These are phyloP conservation scores for Pterocles gutturalis DNA, from an alignment of 2,113 vertebrate genomes.

Conservation along the genomic window DNA sequence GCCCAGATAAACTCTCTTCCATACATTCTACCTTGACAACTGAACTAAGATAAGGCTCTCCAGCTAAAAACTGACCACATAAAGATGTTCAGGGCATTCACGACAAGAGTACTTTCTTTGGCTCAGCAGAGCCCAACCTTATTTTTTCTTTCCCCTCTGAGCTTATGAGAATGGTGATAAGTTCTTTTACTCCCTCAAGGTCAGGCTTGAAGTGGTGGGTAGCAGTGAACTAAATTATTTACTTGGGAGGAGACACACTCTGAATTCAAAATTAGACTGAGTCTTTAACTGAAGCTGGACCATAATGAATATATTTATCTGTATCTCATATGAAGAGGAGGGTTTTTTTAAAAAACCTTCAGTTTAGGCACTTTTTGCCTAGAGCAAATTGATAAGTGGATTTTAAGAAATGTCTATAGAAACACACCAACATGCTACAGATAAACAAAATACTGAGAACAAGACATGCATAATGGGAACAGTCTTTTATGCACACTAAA, in stretches of 20 bases:
- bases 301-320: background rate
- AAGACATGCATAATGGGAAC: background rate
- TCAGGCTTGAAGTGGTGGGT: background rate
- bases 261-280: constrained; percentile 2
- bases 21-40: constrained; percentile 35
- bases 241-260: background rate
- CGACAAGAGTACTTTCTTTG: background rate
- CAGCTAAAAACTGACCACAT: constrained; percentile 14
- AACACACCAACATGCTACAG: background rate
- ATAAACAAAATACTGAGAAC: background rate
- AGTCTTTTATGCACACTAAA: background rate
- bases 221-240: background rate
- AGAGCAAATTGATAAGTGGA: background rate
- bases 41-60: constrained; percentile 29
- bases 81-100: background rate
- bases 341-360: background rate
- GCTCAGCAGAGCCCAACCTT: background rate
- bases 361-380: background rate
- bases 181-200: constrained; percentile 31
- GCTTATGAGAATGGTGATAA: background rate
- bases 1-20: constrained; percentile 28
- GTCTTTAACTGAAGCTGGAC: background rate
- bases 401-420: constrained; percentile 2
- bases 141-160: background rate
- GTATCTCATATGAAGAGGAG: background rate